phyloP scores from a whole-genome alignment of 2,797 vertebrate genomes.

The Vultur gryphus region DNA sequence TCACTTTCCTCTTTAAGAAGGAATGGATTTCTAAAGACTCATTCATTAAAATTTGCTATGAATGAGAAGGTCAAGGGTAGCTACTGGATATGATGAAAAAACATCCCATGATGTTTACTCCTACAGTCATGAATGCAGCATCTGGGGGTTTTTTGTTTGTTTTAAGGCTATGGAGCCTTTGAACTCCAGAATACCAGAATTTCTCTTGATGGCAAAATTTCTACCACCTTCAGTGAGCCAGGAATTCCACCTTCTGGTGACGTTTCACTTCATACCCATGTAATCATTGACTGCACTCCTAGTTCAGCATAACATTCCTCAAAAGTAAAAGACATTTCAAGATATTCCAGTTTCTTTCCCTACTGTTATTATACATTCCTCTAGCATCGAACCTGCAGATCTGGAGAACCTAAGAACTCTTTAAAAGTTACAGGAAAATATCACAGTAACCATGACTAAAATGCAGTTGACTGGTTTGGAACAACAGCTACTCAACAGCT shows the following conservation, averaged over 20 bases:
- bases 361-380: background rate
- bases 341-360: background rate
- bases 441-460: background rate
- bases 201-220: background rate
- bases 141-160: background rate
- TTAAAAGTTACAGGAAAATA: background rate
- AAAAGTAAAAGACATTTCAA: background rate
- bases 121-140: background rate
- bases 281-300: background rate
- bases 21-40: background rate
- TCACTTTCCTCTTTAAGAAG: background rate
- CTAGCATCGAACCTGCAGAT: background rate
- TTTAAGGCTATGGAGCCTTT: background rate
- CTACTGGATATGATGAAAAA: background rate
- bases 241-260: background rate
- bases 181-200: background rate
- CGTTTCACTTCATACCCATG: background rate
- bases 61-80: background rate
- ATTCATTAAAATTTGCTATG: background rate
- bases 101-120: background rate
- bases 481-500: background rate
- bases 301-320: background rate
- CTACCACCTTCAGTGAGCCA: background rate
- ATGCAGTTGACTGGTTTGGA: background rate
- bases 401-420: background rate